Base-by-base conservation (phyloP, 2,113 vertebrate species). In the Toxostoma redivivum region DNA sequence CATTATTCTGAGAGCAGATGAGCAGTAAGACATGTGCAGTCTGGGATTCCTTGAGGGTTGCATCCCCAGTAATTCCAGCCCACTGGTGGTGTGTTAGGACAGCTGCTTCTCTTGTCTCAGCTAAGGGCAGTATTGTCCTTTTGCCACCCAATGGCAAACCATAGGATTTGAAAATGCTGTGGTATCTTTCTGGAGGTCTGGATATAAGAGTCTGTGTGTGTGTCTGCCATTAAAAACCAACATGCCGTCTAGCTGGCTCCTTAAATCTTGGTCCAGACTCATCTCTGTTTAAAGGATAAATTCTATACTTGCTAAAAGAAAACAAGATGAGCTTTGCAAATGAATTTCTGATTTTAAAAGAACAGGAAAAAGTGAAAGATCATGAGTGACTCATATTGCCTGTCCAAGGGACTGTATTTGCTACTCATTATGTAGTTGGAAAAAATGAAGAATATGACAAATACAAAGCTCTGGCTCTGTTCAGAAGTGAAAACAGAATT, bases 81-180 rank as follows among this genome's bases (percentile, higher is more conserved):
- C 0, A 0, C 8, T 25, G 20, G 9, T n/a, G 8, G 7, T 40
- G 19, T 5, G 7, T 35, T 71, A 66, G 25, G 56, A 40, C 47
- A 71, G 20, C 16, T 33, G 30, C 7, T 79, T 44, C 62, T 33
- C 35, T 60, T 58, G 6, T 67, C 51, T 62, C 33, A 78, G 16
- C 23, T 12, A 12, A 19, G 23, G 18, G 12, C 0, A 3, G 14
- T 21, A 54, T 21, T 33, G 7, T 86, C 8, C 11, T 85, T 70
- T 73, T 78, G 51, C 25, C 18, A 17, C 7, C 30, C 38, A 86
- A 25, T 0, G 1, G 12, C 10, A 65, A 11, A 33, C 5, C 12
- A 16, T 1, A 54, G 72, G 30, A 15, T 57, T 28, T 81, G 48
- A 80, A 69, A 81, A 48, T 33, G 15, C 19, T 65, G 5, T 22